These are phyloP conservation scores for Phaethornis superciliosus DNA, from an alignment of 2,113 vertebrate genomes.

Conservation along the genomic window DNA sequence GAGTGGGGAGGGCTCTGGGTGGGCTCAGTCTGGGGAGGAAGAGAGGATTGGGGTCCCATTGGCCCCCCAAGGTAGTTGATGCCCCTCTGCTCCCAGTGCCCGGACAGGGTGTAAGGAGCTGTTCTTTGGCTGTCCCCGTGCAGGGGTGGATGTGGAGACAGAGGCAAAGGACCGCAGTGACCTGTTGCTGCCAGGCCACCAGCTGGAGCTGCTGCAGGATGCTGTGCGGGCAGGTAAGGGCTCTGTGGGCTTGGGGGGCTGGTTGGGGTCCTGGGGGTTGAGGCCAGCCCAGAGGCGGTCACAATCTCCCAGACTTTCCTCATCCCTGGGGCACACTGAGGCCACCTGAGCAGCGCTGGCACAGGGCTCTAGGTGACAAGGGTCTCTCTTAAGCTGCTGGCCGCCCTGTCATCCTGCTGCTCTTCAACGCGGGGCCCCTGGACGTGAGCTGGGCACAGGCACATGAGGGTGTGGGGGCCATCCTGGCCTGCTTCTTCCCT, in stretches of 20 bases:
- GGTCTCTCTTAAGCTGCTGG: not conserved
- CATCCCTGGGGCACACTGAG: accelerated
- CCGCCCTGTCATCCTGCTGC: conserved; percentile 58
- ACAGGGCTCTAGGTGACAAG: not conserved
- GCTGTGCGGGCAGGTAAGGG: conserved; percentile 41
- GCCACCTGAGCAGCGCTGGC: not conserved
- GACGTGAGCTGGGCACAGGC: conserved; percentile 66
- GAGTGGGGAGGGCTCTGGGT: accelerated
- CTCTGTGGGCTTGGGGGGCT: not conserved
- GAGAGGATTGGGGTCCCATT: accelerated
- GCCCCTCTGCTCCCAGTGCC: not conserved
- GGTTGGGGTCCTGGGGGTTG: accelerated
- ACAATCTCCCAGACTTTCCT: accelerated
- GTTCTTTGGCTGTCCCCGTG: not conserved
- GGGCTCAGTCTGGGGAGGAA: not conserved
- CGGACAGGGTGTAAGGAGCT: accelerated
- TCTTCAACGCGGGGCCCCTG: conserved; percentile 72
- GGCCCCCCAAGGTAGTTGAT: accelerated
- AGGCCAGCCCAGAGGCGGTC: not conserved
- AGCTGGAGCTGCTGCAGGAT: conserved; percentile 66
- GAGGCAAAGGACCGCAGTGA: conserved; percentile 47
- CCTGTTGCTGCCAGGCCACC: conserved; percentile 53
- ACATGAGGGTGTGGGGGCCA: conserved; percentile 24
- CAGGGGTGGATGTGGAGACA: conserved; percentile 49
- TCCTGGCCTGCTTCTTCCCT: conserved; percentile 71